Evolutionary conservation across 2,113 vertebrate genomes (phyloP).

Genomic region (Columbina picui): DNA sequence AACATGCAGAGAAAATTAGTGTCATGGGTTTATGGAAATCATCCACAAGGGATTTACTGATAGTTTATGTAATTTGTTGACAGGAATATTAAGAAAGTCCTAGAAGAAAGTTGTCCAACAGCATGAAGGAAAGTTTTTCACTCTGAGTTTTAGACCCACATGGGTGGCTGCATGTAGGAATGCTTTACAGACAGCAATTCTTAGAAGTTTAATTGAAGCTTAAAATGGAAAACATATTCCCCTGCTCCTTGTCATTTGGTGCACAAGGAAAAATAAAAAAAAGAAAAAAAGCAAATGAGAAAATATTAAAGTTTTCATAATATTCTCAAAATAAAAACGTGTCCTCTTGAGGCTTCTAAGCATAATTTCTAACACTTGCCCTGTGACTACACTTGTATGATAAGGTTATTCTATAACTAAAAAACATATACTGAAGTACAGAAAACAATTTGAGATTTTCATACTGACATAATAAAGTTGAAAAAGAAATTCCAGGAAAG

Average conservation of each 20-base stretch:
- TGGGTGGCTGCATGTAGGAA: fast-evolving
- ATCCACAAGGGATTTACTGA: background rate
- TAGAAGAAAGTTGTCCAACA: background rate
- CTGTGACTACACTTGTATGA: background rate
- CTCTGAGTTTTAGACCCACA: background rate
- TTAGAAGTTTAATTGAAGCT: background rate
- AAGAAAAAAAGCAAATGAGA: background rate
- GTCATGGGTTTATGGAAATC: background rate
- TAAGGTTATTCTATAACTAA: background rate
- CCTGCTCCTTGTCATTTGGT: background rate
- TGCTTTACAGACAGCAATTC: background rate
- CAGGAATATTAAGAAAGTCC: background rate
- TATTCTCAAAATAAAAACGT: background rate
- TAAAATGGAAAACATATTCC: background rate
- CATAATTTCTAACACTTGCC: background rate
- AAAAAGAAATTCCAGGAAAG: background rate
- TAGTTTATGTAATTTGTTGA: background rate
- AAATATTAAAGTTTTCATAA: background rate
- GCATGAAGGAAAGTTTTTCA: background rate
- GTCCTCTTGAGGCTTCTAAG: background rate
- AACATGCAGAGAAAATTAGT: background rate
- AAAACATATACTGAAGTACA: background rate
- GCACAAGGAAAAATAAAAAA: background rate
- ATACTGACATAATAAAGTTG: background rate
- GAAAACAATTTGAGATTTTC: background rate